Evolutionary conservation across 2,113 vertebrate genomes (phyloP), one percentile per base, ranked within the genome.

Genomic region (Poicephalus meyeri): DNA sequence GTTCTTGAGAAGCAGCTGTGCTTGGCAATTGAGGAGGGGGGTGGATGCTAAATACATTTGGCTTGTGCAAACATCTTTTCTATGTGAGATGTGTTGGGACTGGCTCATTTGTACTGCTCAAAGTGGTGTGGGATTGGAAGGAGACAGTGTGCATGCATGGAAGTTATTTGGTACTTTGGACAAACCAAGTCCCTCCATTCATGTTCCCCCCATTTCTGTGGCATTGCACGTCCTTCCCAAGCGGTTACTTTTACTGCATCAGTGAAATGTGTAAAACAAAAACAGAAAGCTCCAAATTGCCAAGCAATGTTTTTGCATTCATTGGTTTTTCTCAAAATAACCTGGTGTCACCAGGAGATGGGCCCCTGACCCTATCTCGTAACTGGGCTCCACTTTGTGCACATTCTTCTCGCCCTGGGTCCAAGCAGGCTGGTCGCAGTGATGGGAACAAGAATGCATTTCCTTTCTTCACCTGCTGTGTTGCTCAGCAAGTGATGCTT

Each of bases 331-430:
- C 35, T 24, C 35, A 68, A 39, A 31, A 25, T 50, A 49, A 26
- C 17, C 20, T 4, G 0, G 8, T 60, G 56, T 73, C 42, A 21
- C 35, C 69, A 55, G 46, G 46, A 71, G 25, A 4, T 65, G 64
- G 11, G 24, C 63, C 46, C 5, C 2, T 78, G 60, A 86, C 42
- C 42, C 63, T 72, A 18, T 25, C 63, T 83, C 2, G 0, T 70
- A 18, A 15, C n/a, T 56, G 53, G 25, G 49, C 49, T 86, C 53
- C 24, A 5, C 41, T 70, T 92, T 13, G 5, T 35, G 26, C 26
- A 0, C 11, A 1, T 46, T 80, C 44, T 55, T 18, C 46, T 63
- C 1, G 0, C 41, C 46, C 19, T 1, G 0, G 28, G 23, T 68
- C 7, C 47, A 35, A 88, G 26, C 64, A 53, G n/a, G 15, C 17